Evolutionary conservation across 2,113 vertebrate genomes (phyloP), one percentile per base, ranked within the genome.

Genomic region (Seriola rivoliana): DNA sequence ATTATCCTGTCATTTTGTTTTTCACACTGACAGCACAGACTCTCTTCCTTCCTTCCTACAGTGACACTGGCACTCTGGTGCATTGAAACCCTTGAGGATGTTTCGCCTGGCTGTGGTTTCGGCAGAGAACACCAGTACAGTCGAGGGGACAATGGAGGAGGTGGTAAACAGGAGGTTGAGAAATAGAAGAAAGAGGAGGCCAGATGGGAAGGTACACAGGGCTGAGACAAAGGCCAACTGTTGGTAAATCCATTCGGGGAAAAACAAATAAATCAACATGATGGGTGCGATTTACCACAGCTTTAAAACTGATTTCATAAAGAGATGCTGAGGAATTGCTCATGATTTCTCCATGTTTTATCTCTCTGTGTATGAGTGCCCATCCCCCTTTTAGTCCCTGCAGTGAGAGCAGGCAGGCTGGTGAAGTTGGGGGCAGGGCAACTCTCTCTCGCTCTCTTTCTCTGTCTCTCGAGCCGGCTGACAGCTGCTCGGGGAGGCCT

Each of bases 401-500:
- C 91, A 82, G 85, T 32, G 78, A 70, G 82, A 85, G 81, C 86
- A 86, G 69, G 81, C 89, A 83, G 85, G 75, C 86, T 87, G 90
- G 78, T 85, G 54, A 74, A 84, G 88, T 72, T 89, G 93, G 93
- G 93, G 93, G 93, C 87, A 90, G 91, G 92, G 93, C 69, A 62
- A 5, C 60, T 83, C 81, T 78, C 87, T 87, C 88, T 87, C 66
- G 69, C 19, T 80, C 81, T 89, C 85, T 89, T 87, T 88, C 69
- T 78, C 54, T 29, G 72, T 87, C 89, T 89, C 82, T 65, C 25
- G 80, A 88, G 88, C 87, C 48, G 8, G 74, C 68, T 85, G 89
- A 94, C 93, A 94, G 93, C 94, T 94, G 94, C 91, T 91, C 75
- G 5, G 77, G 38, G 88, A 89, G 80, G 86, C 93, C 91, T 50